Evolutionary conservation across 2,888 invertebrate genomes (phyloP), one percentile per base, ranked within the genome.

Genomic region (Melanargia galathea): DNA sequence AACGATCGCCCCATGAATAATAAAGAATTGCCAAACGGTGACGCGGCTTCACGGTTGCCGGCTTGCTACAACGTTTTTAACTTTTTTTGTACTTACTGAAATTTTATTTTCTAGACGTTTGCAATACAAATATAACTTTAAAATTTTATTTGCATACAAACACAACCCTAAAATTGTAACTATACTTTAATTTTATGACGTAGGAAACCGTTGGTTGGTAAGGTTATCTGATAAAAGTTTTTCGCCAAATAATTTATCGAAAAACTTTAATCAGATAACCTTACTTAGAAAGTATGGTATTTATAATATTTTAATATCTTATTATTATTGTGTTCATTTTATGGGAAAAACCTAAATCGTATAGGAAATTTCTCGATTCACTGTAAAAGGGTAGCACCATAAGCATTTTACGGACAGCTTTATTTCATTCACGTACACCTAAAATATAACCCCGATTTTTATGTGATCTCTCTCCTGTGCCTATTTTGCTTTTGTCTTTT

Each of bases 401-500:
- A 67, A 70, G 66, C 70, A 69, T 70, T 69, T 69, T 26, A 35
- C 22, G 76, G 75, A 74, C 77, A 77, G 78, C 76, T 77, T 80
- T 83, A 90, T 90, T 89, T 90, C 67, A 75, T 75, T 78, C 90
- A 89, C 90, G 90, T 90, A 82, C 83, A 82, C 85, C 83, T 90
- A 87, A 90, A 89, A 88, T 86, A 89, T 88, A 88, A 87, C 83
- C 85, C 84, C 77, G 87, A 88, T 88, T 90, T 90, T 87, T 86
- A 86, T 89, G 83, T 81, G 80, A 83, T 83, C 79, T 73, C 72
- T 83, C 79, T 73, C 72, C 65, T 73, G 73, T 71, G 64, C 68
- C 71, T 72, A 75, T 67, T 70, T 70, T 46, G 61, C 71, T 80
- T 80, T 79, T 83, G 83, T 87, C 16, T 6, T 82, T 82, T 81